These are phyloP conservation scores for Spea bombifrons DNA, from an alignment of 2,113 vertebrate genomes.

Conservation along the genomic window DNA sequence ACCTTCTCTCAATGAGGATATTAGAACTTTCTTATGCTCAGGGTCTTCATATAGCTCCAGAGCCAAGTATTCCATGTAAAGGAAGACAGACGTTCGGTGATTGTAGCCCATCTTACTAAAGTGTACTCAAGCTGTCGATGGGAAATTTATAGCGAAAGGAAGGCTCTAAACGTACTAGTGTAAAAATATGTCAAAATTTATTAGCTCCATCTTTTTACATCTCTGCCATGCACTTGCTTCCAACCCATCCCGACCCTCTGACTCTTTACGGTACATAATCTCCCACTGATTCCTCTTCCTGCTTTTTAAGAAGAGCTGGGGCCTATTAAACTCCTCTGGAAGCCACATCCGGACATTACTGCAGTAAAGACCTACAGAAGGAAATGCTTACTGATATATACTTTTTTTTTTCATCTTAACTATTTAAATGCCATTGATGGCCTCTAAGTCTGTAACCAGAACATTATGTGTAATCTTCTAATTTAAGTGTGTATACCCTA, in stretches of 20 bases:
- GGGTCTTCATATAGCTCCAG: too few relatives aligned
- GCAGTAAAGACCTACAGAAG: slow-evolving; percentile 34
- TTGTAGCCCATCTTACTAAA: too few relatives aligned
- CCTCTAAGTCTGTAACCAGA: background rate
- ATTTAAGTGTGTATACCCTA: background rate
- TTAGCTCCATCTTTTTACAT: background rate
- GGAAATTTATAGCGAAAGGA: background rate
- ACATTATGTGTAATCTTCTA: background rate
- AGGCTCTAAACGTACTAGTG: background rate
- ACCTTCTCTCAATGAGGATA: too few relatives aligned
- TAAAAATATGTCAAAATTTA: slow-evolving; percentile 7
- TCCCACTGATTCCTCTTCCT: slow-evolving; percentile 27
- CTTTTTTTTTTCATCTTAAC: slow-evolving; percentile 37
- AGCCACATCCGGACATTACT: slow-evolving; percentile 40
- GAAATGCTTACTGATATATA: slow-evolving; percentile 33
- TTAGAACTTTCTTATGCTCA: too few relatives aligned
- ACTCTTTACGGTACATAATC: slow-evolving; percentile 8
- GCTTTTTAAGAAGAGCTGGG: slow-evolving; percentile 22
- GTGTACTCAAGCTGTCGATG: too few relatives aligned
- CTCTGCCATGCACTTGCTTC: slow-evolving; percentile 4
- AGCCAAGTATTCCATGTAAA: too few relatives aligned
- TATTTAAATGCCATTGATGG: slow-evolving; percentile 15
- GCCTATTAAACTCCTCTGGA: slow-evolving; percentile 33
- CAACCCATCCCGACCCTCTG: slow-evolving; percentile 2
- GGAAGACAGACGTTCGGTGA: too few relatives aligned